Percentiles rank a stretch among this genome's conserved stretches.
phyloP scores from a whole-genome alignment of 2,888 invertebrate species.

The Zonitis immaculata region DNA sequence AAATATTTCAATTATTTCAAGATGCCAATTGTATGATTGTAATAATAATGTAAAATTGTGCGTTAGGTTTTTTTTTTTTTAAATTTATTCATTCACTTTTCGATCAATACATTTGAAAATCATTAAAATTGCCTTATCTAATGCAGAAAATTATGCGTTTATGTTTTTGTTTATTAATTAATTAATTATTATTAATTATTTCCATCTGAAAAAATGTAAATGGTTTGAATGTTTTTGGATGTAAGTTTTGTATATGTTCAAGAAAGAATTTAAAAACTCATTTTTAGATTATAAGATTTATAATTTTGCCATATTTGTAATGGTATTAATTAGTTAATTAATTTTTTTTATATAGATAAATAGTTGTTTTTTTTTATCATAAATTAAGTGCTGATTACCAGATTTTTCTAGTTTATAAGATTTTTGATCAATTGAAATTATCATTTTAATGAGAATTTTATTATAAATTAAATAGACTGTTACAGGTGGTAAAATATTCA shows the following conservation, averaged over 20 bases:
- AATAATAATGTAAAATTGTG: slow-evolving; percentile 4
- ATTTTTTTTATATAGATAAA: too few relatives aligned
- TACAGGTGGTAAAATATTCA: too few relatives aligned
- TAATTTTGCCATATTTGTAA: slow-evolving; percentile 21
- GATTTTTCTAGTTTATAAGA: slow-evolving; percentile 9
- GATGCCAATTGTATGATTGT: slow-evolving; percentile 16
- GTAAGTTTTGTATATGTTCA: slow-evolving; percentile 9
- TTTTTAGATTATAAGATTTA: slow-evolving; percentile 10
- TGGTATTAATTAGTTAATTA: too few relatives aligned
- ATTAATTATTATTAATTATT: slow-evolving; percentile 7
- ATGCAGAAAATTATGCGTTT: neutral
- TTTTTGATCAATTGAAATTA: slow-evolving; percentile 3
- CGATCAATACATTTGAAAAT: neutral
- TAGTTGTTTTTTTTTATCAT: slow-evolving; percentile 12
- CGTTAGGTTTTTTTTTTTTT: too few relatives aligned
- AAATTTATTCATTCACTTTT: neutral
- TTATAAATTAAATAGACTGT: neutral
- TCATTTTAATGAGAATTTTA: slow-evolving; percentile 18
- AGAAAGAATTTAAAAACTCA: neutral
- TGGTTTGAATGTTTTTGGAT: slow-evolving; percentile 12
- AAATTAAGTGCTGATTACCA: slow-evolving; percentile 16
- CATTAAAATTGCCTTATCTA: slow-evolving; percentile 12
- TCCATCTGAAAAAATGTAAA: slow-evolving; percentile 8
- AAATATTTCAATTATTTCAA: slow-evolving; percentile 8
- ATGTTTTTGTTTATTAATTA: neutral